Evolutionary conservation across 2,888 invertebrate genomes (phyloP).

Genomic region (Phengaris alcon): DNA sequence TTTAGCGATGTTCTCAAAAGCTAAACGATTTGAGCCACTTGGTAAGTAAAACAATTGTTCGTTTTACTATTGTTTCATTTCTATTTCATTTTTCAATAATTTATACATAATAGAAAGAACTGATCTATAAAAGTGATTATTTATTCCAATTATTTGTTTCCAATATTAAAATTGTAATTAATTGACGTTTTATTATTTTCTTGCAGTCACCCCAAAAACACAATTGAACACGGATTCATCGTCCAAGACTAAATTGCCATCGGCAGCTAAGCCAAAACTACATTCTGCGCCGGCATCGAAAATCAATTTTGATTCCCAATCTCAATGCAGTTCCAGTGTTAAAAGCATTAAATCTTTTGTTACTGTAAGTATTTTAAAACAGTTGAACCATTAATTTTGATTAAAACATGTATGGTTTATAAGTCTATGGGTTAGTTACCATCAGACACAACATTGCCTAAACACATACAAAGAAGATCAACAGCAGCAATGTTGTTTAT

Average conservation of each 20-base stretch:
- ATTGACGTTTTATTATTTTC: neutral
- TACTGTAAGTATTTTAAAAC: conserved; percentile 53
- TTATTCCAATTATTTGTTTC: neutral
- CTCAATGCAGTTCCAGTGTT: conserved; percentile 58
- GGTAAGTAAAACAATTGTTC: conserved; percentile 53
- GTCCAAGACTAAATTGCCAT: conserved; percentile 41
- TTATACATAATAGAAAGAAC: neutral
- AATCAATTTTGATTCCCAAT: conserved; percentile 51
- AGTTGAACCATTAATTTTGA: neutral
- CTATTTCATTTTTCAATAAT: neutral
- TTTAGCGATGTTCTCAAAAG: conserved; percentile 68
- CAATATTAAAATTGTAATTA: neutral
- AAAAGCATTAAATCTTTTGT: conserved; percentile 62
- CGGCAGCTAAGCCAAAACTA: conserved; percentile 40
- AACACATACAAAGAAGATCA: too few relatives aligned
- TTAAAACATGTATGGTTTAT: neutral
- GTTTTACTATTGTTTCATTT: conserved; percentile 12
- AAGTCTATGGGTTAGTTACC: too few relatives aligned
- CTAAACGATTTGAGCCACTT: conserved; percentile 65
- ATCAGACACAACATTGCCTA: too few relatives aligned
- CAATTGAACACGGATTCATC: conserved; percentile 50
- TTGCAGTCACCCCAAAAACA: conserved; percentile 33
- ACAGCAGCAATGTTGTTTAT: too few relatives aligned
- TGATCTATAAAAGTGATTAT: too few relatives aligned
- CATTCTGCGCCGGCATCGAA: conserved; percentile 43